phyloP scores from a whole-genome alignment of 2,888 invertebrate genomes.

The Tyria jacobaeae region DNA sequence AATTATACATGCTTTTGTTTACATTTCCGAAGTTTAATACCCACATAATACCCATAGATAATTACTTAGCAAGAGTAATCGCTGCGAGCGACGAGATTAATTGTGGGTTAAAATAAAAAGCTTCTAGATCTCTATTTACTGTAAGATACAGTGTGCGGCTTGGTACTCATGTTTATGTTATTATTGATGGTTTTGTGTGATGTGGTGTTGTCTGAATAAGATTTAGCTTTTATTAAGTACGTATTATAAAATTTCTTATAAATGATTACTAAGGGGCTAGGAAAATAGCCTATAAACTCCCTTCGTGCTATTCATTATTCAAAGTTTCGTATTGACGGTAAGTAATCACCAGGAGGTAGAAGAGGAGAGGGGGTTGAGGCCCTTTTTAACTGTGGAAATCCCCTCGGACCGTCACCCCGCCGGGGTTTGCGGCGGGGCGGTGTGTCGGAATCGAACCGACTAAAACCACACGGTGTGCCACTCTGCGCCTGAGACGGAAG shows the following conservation, averaged over 20 bases:
- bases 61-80: conserved; percentile 48
- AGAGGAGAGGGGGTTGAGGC: too few relatives aligned
- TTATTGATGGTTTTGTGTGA: too few relatives aligned
- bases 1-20: conserved; percentile 23
- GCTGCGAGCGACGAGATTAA: conserved; percentile 38
- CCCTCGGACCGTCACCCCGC: too few relatives aligned
- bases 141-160: conserved; percentile 31
- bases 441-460: too few relatives aligned
- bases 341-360: too few relatives aligned
- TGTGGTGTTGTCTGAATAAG: background rate
- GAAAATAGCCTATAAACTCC: background rate
- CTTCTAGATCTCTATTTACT: conserved; percentile 26
- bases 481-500: too few relatives aligned
- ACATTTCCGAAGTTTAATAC: conserved; percentile 39
- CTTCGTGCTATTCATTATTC: too few relatives aligned
- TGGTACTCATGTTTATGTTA: conserved; percentile 3
- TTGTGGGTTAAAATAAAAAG: conserved; percentile 44
- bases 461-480: too few relatives aligned
- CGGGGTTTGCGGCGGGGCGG: too few relatives aligned
- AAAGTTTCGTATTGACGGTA: too few relatives aligned
- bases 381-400: background rate
- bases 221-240: background rate
- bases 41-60: conserved; percentile 34
- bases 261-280: background rate
- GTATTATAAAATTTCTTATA: background rate